Evolutionary conservation across 2,888 invertebrate species (phyloP).

Genomic region (Melanostoma mellinum): DNA sequence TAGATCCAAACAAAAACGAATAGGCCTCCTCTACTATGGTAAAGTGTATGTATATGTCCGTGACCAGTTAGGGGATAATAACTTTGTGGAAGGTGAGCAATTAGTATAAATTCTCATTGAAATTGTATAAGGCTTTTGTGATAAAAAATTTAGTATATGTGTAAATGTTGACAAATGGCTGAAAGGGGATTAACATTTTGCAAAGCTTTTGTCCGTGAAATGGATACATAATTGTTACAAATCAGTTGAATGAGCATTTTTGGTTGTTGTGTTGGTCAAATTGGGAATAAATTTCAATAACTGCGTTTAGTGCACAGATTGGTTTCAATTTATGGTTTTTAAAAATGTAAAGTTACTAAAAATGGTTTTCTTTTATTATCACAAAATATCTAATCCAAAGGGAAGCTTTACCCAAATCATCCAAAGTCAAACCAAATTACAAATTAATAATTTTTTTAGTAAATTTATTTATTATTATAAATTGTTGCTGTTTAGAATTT

Average conservation of each 20-base stretch:
- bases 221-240: constrained; percentile 39
- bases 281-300: too few relatives aligned
- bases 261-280: too few relatives aligned
- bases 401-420: too few relatives aligned
- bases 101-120: constrained; percentile 47
- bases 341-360: too few relatives aligned
- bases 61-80: not conserved
- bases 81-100: constrained; percentile 16
- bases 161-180: constrained; percentile 38
- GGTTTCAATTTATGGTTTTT: too few relatives aligned
- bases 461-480: too few relatives aligned
- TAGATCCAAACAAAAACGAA: constrained; percentile 51
- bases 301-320: too few relatives aligned
- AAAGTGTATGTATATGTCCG: constrained; percentile 4
- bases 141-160: not conserved
- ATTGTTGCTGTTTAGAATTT: too few relatives aligned
- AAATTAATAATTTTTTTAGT: too few relatives aligned
- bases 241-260: constrained; percentile 7
- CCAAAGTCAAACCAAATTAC: too few relatives aligned
- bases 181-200: not conserved
- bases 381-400: too few relatives aligned
- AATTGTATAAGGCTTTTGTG: not conserved
- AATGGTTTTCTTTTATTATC: too few relatives aligned
- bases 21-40: not conserved
- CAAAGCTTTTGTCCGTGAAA: not conserved